Evolutionary conservation across 2,888 invertebrate genomes (phyloP), one percentile per base, ranked within the genome.

Genomic region (Disparrhopalites patrizii): DNA sequence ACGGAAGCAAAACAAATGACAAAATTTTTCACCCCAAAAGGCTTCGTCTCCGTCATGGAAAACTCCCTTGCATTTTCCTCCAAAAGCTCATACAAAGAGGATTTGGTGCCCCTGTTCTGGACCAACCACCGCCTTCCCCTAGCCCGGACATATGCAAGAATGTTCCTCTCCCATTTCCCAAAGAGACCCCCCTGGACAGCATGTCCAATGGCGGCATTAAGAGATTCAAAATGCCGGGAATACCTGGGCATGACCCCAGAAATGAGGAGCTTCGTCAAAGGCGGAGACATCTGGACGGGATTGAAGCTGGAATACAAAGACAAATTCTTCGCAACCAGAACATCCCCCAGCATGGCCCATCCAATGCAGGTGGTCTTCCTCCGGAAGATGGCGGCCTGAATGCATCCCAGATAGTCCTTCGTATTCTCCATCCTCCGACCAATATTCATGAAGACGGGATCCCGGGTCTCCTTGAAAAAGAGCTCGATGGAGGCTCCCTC

Each of bases 21-120:
- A 50, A 61, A 61, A 33, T 50, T 61, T 10, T 23, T 1, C 20
- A 61, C 2, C 3, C 60, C 33, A 23, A 61, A 61, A 15, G 60
- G 50, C 27, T 61, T 33, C 20, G 40, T n/a, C 0, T 25, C 18
- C 30, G 31, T 3, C 10, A n/a, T 25, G 13, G 2, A 13, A 15
- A 58, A 58, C 18, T 40, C 18, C 7, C 27, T 2, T 1, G 13
- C n/a, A 15, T 55, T 30, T n/a, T 31, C 10, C 15, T 31, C 18
- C 51, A 51, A 13, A n/a, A n/a, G n/a, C n/a, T n/a, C n/a, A n/a
- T n/a, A n/a, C n/a, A n/a, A n/a, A n/a, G n/a, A n/a, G n/a, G n/a
- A n/a, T n/a, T n/a, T n/a, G n/a, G n/a, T n/a, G 43, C n/a, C 43
- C 20, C 20, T 47, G 25, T 47, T 47, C 18, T 3, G 3, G 7